Conservation (phyloP, 1,140 invertebrate species). For the Bombyx mandarina region DNA sequence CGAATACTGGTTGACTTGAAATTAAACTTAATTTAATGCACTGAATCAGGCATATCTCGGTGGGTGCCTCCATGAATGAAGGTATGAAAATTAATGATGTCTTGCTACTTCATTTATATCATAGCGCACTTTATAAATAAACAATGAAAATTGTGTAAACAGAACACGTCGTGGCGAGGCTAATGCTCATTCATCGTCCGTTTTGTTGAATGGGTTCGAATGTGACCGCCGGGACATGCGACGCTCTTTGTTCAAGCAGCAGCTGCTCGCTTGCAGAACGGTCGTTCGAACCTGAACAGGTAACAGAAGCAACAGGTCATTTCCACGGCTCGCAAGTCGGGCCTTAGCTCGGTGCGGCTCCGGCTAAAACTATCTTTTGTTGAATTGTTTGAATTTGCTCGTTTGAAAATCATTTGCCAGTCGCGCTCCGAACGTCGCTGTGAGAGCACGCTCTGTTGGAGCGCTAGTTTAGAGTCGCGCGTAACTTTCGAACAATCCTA, state of each 20-base stretch:
- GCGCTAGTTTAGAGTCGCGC: slow-evolving; percentile 13
- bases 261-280: slow-evolving; percentile 51
- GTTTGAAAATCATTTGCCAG: slow-evolving; percentile 11
- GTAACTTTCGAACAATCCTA: slow-evolving; percentile 40
- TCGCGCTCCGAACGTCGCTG: slow-evolving; percentile 25
- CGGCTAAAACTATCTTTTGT: slow-evolving; percentile 1
- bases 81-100: too few species aligned
- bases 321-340: slow-evolving; percentile 46
- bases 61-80: too few species aligned
- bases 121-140: slow-evolving; percentile 3
- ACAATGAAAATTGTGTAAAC: slow-evolving; percentile 27
- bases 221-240: slow-evolving; percentile 28
- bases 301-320: slow-evolving; percentile 65
- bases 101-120: too few species aligned
- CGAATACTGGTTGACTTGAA: too few species aligned
- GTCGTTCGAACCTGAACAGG: slow-evolving; percentile 59
- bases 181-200: slow-evolving; percentile 39
- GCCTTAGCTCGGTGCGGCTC: slow-evolving; percentile 15
- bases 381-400: too few species aligned
- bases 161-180: slow-evolving; percentile 30
- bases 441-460: slow-evolving; percentile 19
- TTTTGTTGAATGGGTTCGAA: slow-evolving; percentile 42
- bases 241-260: slow-evolving; percentile 47
- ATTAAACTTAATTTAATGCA: too few species aligned
- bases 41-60: too few species aligned